Conservation (phyloP, 2,797 vertebrate species). For the Melanotaenia boesemani region DNA sequence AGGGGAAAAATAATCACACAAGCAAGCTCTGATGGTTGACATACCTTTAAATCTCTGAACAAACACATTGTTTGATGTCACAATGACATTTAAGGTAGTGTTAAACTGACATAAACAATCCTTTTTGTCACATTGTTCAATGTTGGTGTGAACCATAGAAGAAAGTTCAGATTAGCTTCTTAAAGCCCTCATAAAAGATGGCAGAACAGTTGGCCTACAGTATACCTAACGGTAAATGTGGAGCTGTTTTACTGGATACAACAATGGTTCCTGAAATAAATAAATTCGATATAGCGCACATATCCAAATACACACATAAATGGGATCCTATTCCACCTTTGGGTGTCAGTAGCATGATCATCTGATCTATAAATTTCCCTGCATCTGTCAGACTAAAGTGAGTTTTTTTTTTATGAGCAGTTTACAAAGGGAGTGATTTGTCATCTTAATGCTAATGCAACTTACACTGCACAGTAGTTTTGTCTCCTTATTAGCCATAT, state of each 20-base stretch:
- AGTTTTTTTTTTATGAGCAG: no score
- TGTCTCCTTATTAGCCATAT: conserved; percentile 8
- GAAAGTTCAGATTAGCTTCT: conserved; percentile 1
- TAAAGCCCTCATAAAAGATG: conserved; percentile 6
- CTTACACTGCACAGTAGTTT: background rate
- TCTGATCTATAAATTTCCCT: background rate
- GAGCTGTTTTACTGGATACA: background rate
- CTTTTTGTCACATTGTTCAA: conserved; percentile 12
- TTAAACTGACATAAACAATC: conserved; percentile 11
- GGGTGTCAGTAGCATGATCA: background rate
- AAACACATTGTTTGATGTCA: background rate
- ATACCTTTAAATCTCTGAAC: background rate
- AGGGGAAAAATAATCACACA: background rate
- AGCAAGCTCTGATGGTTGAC: background rate
- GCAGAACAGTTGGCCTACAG: conserved; percentile 5
- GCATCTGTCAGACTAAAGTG: no score
- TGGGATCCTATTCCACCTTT: no score
- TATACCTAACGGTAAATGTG: background rate
- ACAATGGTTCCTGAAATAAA: background rate
- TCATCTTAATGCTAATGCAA: conserved; percentile 30
- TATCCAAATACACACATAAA: no score
- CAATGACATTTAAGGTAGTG: background rate
- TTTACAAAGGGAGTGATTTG: conserved; percentile 5
- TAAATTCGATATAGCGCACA: background rate
- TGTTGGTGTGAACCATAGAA: background rate